These are phyloP conservation scores for Artibeus lituratus DNA, from an alignment of 2,797 vertebrate genomes.

Conservation along the genomic window DNA sequence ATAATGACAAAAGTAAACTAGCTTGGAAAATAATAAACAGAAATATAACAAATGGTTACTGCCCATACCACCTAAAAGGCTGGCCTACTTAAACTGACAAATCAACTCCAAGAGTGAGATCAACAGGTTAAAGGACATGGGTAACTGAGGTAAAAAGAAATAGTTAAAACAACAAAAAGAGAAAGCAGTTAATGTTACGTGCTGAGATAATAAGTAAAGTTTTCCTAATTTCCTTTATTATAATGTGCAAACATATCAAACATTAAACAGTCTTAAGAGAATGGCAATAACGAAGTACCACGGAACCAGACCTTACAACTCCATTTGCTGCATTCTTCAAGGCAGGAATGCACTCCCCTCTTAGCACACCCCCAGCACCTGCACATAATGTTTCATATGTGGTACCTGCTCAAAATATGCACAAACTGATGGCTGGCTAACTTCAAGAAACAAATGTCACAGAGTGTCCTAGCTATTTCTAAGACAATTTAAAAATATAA, in stretches of 20 bases:
- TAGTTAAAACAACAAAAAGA: neutral
- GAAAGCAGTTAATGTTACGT: neutral
- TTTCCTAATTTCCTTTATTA: neutral
- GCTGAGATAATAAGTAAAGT: neutral
- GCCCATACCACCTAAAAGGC: neutral
- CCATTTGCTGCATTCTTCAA: accelerated
- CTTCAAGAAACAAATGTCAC: neutral
- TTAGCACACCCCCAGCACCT: neutral
- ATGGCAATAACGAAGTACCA: neutral
- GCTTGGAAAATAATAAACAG: neutral
- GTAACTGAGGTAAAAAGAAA: neutral
- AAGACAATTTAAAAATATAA: neutral
- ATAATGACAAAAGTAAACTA: neutral
- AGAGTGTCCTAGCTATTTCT: neutral
- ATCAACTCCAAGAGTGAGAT: no score
- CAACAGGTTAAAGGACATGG: neutral
- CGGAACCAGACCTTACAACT: neutral
- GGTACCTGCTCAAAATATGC: neutral
- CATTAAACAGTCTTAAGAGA: neutral
- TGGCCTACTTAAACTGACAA: neutral
- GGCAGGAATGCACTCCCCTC: neutral
- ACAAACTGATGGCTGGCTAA: neutral
- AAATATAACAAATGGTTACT: neutral
- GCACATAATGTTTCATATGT: neutral
- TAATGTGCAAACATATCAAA: neutral